Conservation (phyloP, 2,113 vertebrate species). For the Pantherophis guttatus region DNA sequence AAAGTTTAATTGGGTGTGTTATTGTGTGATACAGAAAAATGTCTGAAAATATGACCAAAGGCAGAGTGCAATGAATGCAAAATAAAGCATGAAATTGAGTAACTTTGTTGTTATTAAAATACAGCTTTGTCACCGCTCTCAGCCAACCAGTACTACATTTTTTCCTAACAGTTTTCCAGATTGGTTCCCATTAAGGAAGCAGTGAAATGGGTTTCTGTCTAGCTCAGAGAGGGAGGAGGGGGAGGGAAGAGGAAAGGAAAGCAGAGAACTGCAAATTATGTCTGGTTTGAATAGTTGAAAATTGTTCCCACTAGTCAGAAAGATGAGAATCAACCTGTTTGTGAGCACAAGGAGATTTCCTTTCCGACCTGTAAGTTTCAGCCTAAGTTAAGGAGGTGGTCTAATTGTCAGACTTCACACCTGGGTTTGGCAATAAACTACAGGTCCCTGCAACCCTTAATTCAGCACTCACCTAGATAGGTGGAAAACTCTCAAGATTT, state of each 20-base stretch:
- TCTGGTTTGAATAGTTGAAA: neutral
- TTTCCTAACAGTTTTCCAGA: neutral
- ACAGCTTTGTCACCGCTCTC: neutral
- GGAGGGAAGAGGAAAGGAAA: neutral
- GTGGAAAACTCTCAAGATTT: neutral
- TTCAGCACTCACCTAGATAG: neutral
- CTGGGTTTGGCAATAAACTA: neutral
- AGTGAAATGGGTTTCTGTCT: neutral
- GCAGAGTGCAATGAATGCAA: slow-evolving; percentile 13
- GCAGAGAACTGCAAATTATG: neutral
- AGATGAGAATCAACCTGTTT: neutral
- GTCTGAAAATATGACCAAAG: slow-evolving; percentile 10
- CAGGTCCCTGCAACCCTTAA: neutral
- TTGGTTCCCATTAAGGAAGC: neutral
- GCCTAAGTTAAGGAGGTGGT: neutral
- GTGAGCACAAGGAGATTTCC: neutral
- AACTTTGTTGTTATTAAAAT: slow-evolving; percentile 19
- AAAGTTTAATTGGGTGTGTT: slow-evolving; percentile 30
- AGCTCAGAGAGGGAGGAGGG: neutral
- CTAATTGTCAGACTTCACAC: neutral
- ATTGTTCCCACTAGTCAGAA: neutral
- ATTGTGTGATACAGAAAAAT: slow-evolving; percentile 8
- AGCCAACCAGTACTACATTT: slow-evolving; percentile 3
- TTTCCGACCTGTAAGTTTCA: neutral
- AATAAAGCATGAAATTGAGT: slow-evolving; percentile 28